Conservation (phyloP, 2,888 invertebrate genomes). For the Melieria crassipennis region DNA sequence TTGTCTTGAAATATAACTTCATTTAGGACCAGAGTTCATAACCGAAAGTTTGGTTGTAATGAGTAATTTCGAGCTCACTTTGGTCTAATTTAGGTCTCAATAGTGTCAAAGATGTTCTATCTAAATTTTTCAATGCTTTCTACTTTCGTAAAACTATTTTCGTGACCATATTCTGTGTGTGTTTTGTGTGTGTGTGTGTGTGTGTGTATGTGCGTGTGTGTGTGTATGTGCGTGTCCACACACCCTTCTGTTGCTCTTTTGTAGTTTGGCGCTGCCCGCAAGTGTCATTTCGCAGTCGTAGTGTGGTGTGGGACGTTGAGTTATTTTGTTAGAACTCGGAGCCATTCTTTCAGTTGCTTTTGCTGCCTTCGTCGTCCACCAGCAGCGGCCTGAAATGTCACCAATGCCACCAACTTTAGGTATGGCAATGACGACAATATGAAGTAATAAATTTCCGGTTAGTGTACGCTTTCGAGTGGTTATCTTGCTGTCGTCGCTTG, state of each 20-base stretch:
- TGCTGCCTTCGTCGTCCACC: neutral
- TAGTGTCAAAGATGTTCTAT: too few relatives aligned
- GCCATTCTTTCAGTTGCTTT: constrained; percentile 30
- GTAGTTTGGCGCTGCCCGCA: constrained; percentile 22
- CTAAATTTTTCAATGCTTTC: too few relatives aligned
- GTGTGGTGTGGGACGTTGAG: neutral
- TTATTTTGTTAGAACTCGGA: constrained; percentile 40
- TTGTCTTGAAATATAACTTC: too few relatives aligned
- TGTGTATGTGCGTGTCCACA: constrained; percentile 3
- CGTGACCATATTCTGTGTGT: neutral
- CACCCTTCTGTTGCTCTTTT: constrained; percentile 31
- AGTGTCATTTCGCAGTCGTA: neutral
- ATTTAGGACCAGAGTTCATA: too few relatives aligned
- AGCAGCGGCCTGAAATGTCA: too few relatives aligned
- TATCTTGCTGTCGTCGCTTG: constrained; percentile 32
- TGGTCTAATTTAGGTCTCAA: too few relatives aligned
- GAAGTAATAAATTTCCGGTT: constrained; percentile 57
- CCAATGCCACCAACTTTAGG: constrained; percentile 15
- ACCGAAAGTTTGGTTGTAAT: too few relatives aligned
- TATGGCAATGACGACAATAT: constrained; percentile 45
- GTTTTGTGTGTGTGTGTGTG: constrained; percentile 29
- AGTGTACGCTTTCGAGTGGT: constrained; percentile 50
- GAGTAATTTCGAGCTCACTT: too few relatives aligned
- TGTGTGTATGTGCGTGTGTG: constrained; percentile 35
- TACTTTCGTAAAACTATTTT: neutral